phyloP scores from a whole-genome alignment of 2,113 vertebrate species.

The Pseudolaguvia tuberculata region DNA sequence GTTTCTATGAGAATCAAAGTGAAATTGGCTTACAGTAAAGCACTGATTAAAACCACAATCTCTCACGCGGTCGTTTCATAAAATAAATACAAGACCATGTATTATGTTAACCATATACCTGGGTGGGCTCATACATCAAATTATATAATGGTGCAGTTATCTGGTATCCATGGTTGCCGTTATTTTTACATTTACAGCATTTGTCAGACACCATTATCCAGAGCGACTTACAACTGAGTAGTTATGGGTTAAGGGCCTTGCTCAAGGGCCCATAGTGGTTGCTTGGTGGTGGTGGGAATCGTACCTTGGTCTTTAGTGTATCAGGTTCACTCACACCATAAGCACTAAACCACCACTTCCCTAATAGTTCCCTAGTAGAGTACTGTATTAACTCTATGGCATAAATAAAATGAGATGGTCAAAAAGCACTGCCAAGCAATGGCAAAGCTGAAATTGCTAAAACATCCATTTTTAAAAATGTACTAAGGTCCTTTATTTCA shows the following conservation, averaged over 20 bases:
- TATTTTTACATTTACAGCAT: too few relatives aligned
- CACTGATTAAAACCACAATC: background rate
- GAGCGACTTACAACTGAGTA: too few relatives aligned
- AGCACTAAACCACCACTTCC: too few relatives aligned
- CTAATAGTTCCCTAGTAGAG: too few relatives aligned
- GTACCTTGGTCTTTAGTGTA: too few relatives aligned
- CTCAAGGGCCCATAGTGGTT: too few relatives aligned
- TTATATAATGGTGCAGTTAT: background rate
- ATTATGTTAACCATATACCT: background rate
- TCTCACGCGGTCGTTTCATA: background rate
- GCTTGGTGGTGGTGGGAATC: too few relatives aligned
- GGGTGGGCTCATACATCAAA: background rate
- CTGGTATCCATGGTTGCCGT: background rate
- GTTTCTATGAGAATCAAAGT: constrained; percentile 11
- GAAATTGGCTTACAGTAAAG: background rate
- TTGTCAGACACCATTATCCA: too few relatives aligned
- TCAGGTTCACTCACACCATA: too few relatives aligned
- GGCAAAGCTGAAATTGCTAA: background rate
- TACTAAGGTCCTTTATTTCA: background rate
- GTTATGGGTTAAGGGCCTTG: too few relatives aligned
- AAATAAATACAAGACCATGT: background rate
- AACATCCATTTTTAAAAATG: too few relatives aligned
- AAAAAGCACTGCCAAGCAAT: background rate
- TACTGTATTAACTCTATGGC: background rate
- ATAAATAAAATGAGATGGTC: background rate